Evolutionary conservation across 1,140 invertebrate species (phyloP).

Genomic region (Ephestia elutella): DNA sequence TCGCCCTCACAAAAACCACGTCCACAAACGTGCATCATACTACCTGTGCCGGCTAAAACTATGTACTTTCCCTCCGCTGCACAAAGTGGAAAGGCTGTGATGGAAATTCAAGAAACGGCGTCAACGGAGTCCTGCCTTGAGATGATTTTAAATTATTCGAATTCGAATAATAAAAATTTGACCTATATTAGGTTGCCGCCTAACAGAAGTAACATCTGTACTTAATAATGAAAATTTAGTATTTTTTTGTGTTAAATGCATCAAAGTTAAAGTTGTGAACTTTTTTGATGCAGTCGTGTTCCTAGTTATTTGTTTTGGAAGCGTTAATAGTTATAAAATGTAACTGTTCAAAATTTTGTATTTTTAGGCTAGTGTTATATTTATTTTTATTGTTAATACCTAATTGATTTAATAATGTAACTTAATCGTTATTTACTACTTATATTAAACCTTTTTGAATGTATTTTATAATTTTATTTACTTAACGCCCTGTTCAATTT

Average conservation of each 20-base stretch:
- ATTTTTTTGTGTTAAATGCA: constrained; percentile 24
- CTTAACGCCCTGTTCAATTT: neutral
- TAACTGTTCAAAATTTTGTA: neutral
- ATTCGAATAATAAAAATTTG: constrained; percentile 24
- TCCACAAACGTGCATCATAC: constrained; percentile 2
- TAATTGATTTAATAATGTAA: neutral
- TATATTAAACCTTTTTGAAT: neutral
- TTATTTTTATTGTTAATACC: neutral
- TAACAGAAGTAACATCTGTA: constrained; percentile 51
- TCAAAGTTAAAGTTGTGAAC: neutral
- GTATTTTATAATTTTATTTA: neutral
- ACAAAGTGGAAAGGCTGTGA: neutral
- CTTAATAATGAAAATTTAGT: constrained; percentile 41
- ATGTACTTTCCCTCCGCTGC: neutral
- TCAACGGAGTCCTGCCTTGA: constrained; percentile 26
- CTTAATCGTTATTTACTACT: neutral
- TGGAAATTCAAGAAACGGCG: constrained; percentile 1
- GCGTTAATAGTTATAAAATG: neutral
- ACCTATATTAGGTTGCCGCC: constrained; percentile 55
- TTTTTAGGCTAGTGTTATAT: neutral
- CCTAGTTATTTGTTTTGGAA: constrained; percentile 8
- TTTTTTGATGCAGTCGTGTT: neutral
- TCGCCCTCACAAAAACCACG: constrained; percentile 3
- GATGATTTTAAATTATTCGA: constrained; percentile 17
- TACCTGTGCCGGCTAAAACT: constrained; percentile 6